Base-by-base conservation (phyloP, 1,140 invertebrate genomes). In the Homarus americanus region DNA sequence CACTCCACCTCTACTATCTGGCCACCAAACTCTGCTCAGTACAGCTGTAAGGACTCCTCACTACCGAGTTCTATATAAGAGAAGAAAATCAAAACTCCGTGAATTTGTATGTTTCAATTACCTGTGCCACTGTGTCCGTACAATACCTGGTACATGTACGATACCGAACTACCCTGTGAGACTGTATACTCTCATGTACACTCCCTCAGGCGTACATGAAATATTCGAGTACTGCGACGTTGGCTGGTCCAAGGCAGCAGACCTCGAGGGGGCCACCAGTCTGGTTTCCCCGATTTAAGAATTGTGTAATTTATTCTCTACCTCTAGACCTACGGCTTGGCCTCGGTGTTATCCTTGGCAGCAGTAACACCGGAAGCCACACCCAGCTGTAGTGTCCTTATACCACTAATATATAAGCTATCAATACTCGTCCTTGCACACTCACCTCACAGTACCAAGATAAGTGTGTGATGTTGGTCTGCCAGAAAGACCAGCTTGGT, bases 1-100 rank as follows among this genome's bases (percentile, higher is more conserved):
- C 96, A 32, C 94, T 96, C 79, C 96, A 97, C 93, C 94, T 97
- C 49, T 95, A 96, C 94, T 96, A 96, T 93, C 94, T 97, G 91
- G 95, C 96, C 69, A 95, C 95, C 93, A 96, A 96, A 94, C 94
- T 96, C 24, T 83, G 93, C 40, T 91, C 90, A 10, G 82, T 82
- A 32, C 40, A 91, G n/a, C 34, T 89, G 32, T 89, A 82, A 89
- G 36, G 20, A 36, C n/a, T 15, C 4, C 10, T 36, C 72, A 58
- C 12, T 1, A 1, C 36, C 28, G 20, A 24, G 38, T 53, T 36
- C 34, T n/a, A 15, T 3, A 38, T 7, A 85, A 40, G 66, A n/a
- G 28, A 38, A 34, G 5, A 0, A 4, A 41, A n/a, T 28, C 36
- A 28, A 15, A 36, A 36, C 36, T 5, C 0, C 28, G 12, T n/a